These are phyloP conservation scores for Craterocephalus amniculus DNA, from an alignment of 2,797 vertebrate genomes.

Conservation along the genomic window DNA sequence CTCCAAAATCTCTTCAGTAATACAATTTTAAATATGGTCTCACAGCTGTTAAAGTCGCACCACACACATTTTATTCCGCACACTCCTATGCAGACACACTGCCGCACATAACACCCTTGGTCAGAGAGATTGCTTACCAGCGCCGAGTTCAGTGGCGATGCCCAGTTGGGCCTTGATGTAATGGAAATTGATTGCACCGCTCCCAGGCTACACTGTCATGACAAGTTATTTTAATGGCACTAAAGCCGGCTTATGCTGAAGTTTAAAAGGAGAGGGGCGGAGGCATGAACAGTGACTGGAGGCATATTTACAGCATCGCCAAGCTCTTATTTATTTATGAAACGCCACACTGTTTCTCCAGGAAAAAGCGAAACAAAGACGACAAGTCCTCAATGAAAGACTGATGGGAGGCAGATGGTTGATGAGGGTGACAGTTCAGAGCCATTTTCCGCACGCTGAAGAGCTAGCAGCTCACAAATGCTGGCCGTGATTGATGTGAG, in stretches of 20 bases:
- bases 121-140: conserved; percentile 72
- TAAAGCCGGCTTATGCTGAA: conserved; percentile 72
- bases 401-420: conserved; percentile 9
- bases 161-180: conserved; percentile 74
- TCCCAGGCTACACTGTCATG: conserved; percentile 73
- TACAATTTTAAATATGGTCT: conserved; percentile 5
- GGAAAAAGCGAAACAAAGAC: neutral
- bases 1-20: conserved; percentile 10
- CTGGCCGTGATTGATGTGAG: conserved; percentile 18
- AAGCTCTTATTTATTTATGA: conserved; percentile 64
- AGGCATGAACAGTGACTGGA: conserved; percentile 40
- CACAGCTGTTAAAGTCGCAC: conserved; percentile 28
- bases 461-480: conserved; percentile 32
- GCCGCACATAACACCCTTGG: conserved; percentile 39
- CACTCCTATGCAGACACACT: conserved; percentile 22
- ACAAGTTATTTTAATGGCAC: conserved; percentile 78
- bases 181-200: conserved; percentile 80
- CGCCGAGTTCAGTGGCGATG: conserved; percentile 62
- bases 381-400: conserved; percentile 20
- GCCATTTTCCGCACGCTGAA: conserved; percentile 32
- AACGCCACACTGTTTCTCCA: conserved; percentile 22
- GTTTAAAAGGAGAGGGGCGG: conserved; percentile 60
- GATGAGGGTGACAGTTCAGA: conserved; percentile 32
- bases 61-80: conserved; percentile 9
- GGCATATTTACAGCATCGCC: conserved; percentile 55